phyloP scores from a whole-genome alignment of 2,797 vertebrate species.

The Pangasius larnaudii region DNA sequence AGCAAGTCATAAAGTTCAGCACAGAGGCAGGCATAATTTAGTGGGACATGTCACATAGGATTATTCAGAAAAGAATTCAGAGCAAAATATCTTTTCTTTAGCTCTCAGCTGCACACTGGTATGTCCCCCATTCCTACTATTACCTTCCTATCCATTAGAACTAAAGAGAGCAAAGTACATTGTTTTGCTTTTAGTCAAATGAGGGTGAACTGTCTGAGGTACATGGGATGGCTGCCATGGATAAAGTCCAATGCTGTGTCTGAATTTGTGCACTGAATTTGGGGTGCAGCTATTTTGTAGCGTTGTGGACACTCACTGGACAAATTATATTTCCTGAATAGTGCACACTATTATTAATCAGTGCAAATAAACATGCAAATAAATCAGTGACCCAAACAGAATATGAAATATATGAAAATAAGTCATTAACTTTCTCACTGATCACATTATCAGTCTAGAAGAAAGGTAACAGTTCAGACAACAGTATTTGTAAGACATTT shows the following conservation, averaged over 20 bases:
- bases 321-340: background rate
- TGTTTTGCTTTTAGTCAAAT: conserved; percentile 50
- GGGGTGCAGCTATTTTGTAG: background rate
- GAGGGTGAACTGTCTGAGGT: conserved; percentile 18
- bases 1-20: background rate
- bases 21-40: background rate
- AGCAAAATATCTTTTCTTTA: background rate
- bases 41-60: background rate
- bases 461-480: background rate
- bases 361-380: background rate
- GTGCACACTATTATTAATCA: background rate
- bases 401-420: background rate
- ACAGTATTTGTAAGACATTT: background rate
- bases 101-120: background rate
- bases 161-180: conserved; percentile 33
- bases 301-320: background rate
- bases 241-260: background rate
- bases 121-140: background rate
- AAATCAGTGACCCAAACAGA: background rate
- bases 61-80: conserved; percentile 15
- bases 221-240: background rate
- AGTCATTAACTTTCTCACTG: background rate
- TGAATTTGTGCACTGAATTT: background rate
- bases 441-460: background rate
- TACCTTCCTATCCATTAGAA: conserved; percentile 33